Evolutionary conservation across 2,113 vertebrate genomes (phyloP).

Genomic region (cat (Felis catus)): F.catus_Fca126_mat1.0 CM031417.1:122140001-122140500

Average conservation of each 20-base stretch:
- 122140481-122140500: not conserved
- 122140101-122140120: not conserved
- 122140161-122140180: not conserved
- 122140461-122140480: not conserved
- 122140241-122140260: not conserved
- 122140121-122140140: not conserved
- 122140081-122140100: not conserved
- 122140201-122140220: not conserved
- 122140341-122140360: slow-evolving; percentile 36
- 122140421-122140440: not conserved
- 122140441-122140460: not conserved
- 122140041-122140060: not conserved
- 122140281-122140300: not conserved
- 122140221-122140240: slow-evolving; percentile 51
- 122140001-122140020: not conserved
- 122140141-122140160: not conserved
- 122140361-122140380: not conserved
- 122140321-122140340: not conserved
- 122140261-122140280: slow-evolving; percentile 3
- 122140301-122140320: not conserved
- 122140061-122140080: not conserved
- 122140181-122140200: not conserved
- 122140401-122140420: not conserved
- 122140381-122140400: not conserved
- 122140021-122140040: not conserved